phyloP scores from a whole-genome alignment of 1,140 invertebrate genomes.

The Latrodectus geometricus region DNA sequence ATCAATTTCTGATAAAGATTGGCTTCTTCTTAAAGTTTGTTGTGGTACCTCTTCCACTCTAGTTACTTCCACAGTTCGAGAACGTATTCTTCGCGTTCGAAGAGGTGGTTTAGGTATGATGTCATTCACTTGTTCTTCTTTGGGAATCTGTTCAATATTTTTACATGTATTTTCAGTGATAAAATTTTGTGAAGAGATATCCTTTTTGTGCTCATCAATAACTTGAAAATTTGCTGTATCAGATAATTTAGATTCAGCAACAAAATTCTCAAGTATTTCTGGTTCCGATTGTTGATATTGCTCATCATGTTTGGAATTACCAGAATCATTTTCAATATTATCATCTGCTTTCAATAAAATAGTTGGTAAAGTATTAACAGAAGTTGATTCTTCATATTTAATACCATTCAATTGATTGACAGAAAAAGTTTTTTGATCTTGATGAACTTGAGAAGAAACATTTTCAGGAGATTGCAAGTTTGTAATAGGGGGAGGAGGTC shows the following conservation, averaged over 20 bases:
- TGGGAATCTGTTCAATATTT: not conserved
- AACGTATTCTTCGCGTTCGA: conserved; percentile 38
- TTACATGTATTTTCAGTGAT: not conserved
- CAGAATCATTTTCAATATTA: not conserved
- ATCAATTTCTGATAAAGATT: conserved; percentile 54
- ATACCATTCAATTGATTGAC: not conserved
- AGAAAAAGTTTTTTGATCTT: not conserved
- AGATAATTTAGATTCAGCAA: not conserved
- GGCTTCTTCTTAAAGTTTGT: conserved; percentile 31
- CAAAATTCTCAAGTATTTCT: not conserved
- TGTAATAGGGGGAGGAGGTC: conserved; percentile 34
- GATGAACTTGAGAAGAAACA: not conserved
- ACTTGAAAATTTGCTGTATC: not conserved
- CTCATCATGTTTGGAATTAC: not conserved
- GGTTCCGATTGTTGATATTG: not conserved
- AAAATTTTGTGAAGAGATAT: not conserved
- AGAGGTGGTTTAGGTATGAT: conserved; percentile 46
- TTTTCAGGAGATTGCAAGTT: not conserved
- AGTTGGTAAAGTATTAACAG: not conserved
- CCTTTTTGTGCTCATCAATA: not conserved
- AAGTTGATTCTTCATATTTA: not conserved
- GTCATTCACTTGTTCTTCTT: not conserved
- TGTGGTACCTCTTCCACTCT: conserved; percentile 1
- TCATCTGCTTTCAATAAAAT: not conserved
- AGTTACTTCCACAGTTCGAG: conserved; percentile 52